A percentile compares a stretch with the other conserved stretches of the same genome.
Conservation (phyloP, 2,888 invertebrate genomes). For the Lasius platythorax region DNA sequence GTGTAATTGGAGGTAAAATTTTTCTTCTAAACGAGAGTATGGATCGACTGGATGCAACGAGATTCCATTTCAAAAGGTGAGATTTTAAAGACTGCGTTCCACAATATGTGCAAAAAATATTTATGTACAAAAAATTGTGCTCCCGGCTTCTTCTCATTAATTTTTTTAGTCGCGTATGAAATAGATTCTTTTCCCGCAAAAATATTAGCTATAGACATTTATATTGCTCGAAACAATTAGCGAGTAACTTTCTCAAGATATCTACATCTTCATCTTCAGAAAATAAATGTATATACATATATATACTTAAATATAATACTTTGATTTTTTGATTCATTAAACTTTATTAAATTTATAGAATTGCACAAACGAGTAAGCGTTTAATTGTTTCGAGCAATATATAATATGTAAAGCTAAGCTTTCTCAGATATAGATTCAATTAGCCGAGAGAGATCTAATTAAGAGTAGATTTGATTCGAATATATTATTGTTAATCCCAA, state of each 20-base stretch:
- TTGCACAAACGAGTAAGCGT: too few species aligned
- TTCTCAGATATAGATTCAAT: not conserved
- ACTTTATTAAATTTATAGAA: not conserved
- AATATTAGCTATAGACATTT: not conserved
- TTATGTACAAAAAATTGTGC: not conserved
- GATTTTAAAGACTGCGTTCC: not conserved
- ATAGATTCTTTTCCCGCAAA: not conserved
- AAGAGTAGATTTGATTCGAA: not conserved
- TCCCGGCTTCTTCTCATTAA: not conserved
- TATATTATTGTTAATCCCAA: not conserved
- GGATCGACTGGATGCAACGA: not conserved
- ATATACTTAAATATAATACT: not conserved
- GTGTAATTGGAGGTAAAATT: constrained; percentile 88
- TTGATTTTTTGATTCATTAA: not conserved
- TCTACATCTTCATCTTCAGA: not conserved
- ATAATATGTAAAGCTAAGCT: not conserved
- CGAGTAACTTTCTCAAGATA: not conserved
- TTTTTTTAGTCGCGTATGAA: not conserved
- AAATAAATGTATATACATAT: not conserved
- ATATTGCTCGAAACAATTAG: not conserved
- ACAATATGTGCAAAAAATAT: not conserved
- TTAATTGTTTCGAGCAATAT: not conserved
- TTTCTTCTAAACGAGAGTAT: constrained; percentile 89
- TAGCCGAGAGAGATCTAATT: not conserved
- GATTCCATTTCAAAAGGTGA: not conserved